phyloP scores from a whole-genome alignment of 35 echinoderm and acorn worm genomes.

The Apostichopus californicus region DNA sequence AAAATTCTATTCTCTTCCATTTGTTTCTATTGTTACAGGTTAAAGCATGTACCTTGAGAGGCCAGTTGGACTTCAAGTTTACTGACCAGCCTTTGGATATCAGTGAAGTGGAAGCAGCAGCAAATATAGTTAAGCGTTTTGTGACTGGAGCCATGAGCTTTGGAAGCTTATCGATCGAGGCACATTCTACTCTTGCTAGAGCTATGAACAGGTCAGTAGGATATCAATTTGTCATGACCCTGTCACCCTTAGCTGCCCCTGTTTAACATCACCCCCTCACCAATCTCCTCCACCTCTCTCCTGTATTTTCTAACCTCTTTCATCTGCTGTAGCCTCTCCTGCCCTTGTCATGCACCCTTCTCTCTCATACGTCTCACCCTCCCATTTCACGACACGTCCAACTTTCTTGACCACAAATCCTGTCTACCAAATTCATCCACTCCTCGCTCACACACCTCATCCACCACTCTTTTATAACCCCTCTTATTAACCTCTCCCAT shows the following conservation, averaged over 20 bases:
- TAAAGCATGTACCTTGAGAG: conserved; percentile 79
- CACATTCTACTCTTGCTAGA: conserved; percentile 85
- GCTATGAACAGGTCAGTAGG: conserved; percentile 93
- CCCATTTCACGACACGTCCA: too few species aligned
- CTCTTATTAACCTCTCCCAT: too few species aligned
- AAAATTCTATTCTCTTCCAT: neutral
- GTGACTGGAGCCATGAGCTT: conserved; percentile 98
- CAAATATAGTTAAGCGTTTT: conserved; percentile 92
- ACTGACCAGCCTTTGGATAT: conserved; percentile 75
- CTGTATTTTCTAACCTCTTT: neutral
- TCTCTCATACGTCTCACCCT: too few species aligned
- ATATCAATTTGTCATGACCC: neutral
- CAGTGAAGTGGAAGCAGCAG: conserved; percentile 76
- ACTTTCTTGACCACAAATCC: too few species aligned
- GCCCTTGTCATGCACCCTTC: neutral
- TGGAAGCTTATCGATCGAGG: conserved; percentile 94
- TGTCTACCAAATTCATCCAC: too few species aligned
- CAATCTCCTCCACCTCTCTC: neutral
- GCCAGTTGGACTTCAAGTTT: conserved; percentile 80
- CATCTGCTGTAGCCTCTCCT: neutral
- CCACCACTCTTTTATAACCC: too few species aligned
- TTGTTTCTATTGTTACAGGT: conserved; percentile 41
- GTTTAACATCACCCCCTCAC: neutral
- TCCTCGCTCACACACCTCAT: too few species aligned
- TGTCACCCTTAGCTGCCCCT: neutral